Conservation (phyloP, 2,797 vertebrate genomes). For the Melanotaenia pygmaea region DNA sequence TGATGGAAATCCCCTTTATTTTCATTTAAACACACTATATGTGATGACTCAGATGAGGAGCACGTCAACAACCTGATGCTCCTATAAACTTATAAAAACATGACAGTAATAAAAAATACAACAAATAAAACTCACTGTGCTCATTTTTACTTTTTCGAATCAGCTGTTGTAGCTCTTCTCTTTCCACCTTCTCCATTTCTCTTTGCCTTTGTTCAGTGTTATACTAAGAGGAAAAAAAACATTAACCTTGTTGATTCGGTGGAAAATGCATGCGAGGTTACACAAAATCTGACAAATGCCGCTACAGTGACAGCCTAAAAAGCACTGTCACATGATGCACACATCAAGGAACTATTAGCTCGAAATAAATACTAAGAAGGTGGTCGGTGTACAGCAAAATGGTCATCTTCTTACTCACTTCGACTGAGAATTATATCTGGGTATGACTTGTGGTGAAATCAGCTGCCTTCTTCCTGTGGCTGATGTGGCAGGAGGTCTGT, state of each 20-base stretch:
- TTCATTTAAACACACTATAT: slow-evolving; percentile 24
- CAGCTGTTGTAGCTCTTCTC: slow-evolving; percentile 86
- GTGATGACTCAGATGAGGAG: slow-evolving; percentile 59
- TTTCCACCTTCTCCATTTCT: slow-evolving; percentile 81
- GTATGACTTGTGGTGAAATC: slow-evolving; percentile 10
- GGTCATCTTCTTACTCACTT: slow-evolving; percentile 23
- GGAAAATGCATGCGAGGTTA: not conserved
- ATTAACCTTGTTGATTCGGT: not conserved
- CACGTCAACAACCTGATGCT: slow-evolving; percentile 25
- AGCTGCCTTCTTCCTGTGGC: slow-evolving; percentile 35
- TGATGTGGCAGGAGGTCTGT: slow-evolving; percentile 8
- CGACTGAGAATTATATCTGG: slow-evolving; percentile 9
- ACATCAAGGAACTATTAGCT: not conserved
- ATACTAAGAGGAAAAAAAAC: slow-evolving; percentile 71
- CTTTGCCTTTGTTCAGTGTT: slow-evolving; percentile 81
- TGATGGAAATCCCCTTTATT: slow-evolving; percentile 62
- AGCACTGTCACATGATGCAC: not conserved
- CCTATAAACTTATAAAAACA: slow-evolving; percentile 21
- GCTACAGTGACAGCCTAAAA: not conserved
- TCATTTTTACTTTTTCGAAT: slow-evolving; percentile 90
- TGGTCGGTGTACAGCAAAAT: slow-evolving; percentile 24
- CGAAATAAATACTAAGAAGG: slow-evolving; percentile 17
- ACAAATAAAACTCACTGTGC: slow-evolving; percentile 81
- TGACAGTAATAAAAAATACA: slow-evolving; percentile 12
- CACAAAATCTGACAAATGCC: slow-evolving; percentile 6